Conservation (phyloP, 2,797 vertebrate species). For the Antennarius maculatus region DNA sequence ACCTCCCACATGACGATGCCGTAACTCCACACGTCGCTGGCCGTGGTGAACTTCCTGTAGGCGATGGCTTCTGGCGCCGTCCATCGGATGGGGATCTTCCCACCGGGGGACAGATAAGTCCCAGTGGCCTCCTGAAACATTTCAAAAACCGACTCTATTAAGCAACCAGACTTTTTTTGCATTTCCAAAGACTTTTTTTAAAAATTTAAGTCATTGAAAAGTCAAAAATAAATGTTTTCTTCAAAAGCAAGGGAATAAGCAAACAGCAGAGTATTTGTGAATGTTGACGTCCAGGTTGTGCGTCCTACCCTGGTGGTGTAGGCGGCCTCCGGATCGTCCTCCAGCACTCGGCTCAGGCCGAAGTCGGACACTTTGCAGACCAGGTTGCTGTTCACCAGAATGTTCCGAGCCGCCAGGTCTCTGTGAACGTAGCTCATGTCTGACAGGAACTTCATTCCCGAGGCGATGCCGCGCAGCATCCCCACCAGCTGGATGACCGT, state of each 20-base stretch:
- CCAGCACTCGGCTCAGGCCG: conserved; percentile 84
- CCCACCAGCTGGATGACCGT: conserved; percentile 93
- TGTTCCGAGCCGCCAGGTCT: conserved; percentile 95
- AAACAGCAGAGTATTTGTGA: not conserved
- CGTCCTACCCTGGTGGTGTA: conserved; percentile 79
- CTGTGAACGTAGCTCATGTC: conserved; percentile 96
- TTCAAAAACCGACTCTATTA: too few relatives aligned
- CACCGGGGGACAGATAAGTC: conserved; percentile 88
- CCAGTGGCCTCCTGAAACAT: conserved; percentile 77
- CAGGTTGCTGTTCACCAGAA: conserved; percentile 96
- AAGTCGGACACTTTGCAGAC: conserved; percentile 98
- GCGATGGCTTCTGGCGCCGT: conserved; percentile 96
- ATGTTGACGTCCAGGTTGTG: not conserved
- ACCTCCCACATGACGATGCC: conserved; percentile 99
- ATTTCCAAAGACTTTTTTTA: not conserved
- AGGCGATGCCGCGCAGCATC: conserved; percentile 86
- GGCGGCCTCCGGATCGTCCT: conserved; percentile 78
- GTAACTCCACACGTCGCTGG: conserved; percentile 97
- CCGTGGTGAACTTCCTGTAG: conserved; percentile 95
- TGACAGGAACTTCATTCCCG: conserved; percentile 96
- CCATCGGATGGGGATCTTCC: conserved; percentile 99
- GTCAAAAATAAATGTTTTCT: conserved; percentile 1
- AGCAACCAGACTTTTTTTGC: too few relatives aligned
- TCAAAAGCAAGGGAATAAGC: not conserved
- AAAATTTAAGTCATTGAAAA: conserved; percentile 7